phyloP scores from a whole-genome alignment of 2,113 vertebrate genomes.

The Pyrgilauda ruficollis region DNA sequence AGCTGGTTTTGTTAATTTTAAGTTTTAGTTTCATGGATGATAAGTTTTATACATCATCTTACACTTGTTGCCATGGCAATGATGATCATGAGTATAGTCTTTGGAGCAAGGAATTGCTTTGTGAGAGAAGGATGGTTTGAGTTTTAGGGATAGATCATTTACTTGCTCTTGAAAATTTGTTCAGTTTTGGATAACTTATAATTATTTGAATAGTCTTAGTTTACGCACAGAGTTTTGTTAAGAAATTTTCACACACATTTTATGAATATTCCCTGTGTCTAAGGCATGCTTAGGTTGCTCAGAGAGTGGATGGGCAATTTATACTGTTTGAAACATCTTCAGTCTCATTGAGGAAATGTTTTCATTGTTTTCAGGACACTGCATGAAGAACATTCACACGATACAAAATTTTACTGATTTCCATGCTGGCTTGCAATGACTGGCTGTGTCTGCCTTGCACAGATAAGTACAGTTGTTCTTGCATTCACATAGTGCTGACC shows the following conservation, averaged over 20 bases:
- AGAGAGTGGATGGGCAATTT: not conserved
- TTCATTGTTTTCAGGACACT: not conserved
- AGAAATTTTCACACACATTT: not conserved
- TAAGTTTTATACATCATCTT: not conserved
- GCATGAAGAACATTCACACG: not conserved
- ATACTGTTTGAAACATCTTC: not conserved
- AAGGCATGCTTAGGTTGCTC: not conserved
- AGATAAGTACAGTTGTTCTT: not conserved
- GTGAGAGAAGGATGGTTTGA: not conserved
- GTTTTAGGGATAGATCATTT: not conserved
- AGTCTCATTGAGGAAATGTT: not conserved
- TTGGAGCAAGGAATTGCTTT: not conserved
- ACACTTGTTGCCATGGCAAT: not conserved
- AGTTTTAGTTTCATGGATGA: not conserved
- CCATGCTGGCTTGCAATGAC: not conserved
- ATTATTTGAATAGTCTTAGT: not conserved
- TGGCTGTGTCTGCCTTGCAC: not conserved
- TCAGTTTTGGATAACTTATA: not conserved
- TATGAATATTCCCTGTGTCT: not conserved
- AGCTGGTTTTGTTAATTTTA: not conserved
- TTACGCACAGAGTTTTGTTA: not conserved
- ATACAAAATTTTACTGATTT: not conserved
- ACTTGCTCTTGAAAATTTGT: not conserved
- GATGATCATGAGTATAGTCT: not conserved
- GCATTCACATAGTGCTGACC: not conserved